Evolutionary conservation across 2,888 invertebrate species (phyloP).

Genomic region (Sussaba pulchella): DNA sequence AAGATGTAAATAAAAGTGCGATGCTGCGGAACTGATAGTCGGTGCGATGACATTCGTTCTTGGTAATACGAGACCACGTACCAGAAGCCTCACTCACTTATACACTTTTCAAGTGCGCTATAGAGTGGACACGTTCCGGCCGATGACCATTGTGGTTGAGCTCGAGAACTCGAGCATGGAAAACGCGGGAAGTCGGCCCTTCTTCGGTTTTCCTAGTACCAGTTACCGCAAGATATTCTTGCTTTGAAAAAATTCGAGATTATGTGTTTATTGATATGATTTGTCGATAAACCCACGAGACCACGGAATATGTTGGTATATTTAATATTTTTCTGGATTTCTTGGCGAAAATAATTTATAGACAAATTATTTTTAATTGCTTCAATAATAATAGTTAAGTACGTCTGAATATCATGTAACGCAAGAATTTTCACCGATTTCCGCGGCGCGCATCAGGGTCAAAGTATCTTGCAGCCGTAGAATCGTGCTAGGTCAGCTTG

Average conservation of each 20-base stretch:
- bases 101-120: background rate
- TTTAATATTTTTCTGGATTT: too few species aligned
- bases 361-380: too few species aligned
- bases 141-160: background rate
- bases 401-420: too few species aligned
- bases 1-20: background rate
- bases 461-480: too few species aligned
- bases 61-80: slow-evolving; percentile 5
- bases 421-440: too few species aligned
- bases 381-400: too few species aligned
- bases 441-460: too few species aligned
- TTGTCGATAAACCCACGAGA: too few species aligned
- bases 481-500: too few species aligned
- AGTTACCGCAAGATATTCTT: slow-evolving; percentile 31
- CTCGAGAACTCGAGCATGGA: slow-evolving; percentile 25
- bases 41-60: background rate
- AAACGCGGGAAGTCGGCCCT: slow-evolving; percentile 33
- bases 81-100: slow-evolving; percentile 7
- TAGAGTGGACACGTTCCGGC: background rate
- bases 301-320: too few species aligned
- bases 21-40: background rate
- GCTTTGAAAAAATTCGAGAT: slow-evolving; percentile 11
- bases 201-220: slow-evolving; percentile 33
- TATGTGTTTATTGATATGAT: background rate
- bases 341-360: too few species aligned